Base-by-base conservation (phyloP, 2,888 invertebrate species). In the Eupithecia tripunctaria region DNA sequence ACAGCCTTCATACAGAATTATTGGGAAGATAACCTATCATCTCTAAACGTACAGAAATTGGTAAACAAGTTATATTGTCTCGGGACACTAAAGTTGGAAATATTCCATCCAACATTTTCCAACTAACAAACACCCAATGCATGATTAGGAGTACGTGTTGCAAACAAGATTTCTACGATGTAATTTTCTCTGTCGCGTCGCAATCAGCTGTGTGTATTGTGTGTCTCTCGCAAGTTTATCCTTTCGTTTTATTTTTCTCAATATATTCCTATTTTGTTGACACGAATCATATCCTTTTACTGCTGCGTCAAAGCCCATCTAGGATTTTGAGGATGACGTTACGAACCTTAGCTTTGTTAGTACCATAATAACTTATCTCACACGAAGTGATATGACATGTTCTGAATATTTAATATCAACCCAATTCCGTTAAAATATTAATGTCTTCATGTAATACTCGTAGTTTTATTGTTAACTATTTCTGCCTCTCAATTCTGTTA, bases 141-240 rank as follows among this genome's bases (percentile, higher is more conserved):
- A 83, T 88, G 86, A 88, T 89, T 86, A 89, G 83, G 82, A 85
- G 86, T 74, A 82, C 82, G 78, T 81, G 83, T 80, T 82, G 82
- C 79, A 88, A 89, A 91, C 83, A 81, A 87, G 86, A 84, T 90
- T 90, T 62, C 70, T 71, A 67, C 62, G 82, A 82, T 81, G 85
- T 88, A 88, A 90, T 91, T 89, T 89, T 81, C 84, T 83, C 82
- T 86, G 91, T 84, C 91, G 89, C 90, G 91, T 79, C 92, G 91
- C 91, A 93, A 93, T 93, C 93, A 92, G 87, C 68, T 80, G 77
- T 78, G 79, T 74, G 81, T 86, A 90, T 90, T 91, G 88, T 91
- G 81, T 67, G 75, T 74, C 70, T 78, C 64, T 21, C 56, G 64
- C 68, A 51, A 69, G 63, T 67, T 69, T 64, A 21, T 66, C 41